Evolutionary conservation across 2,888 invertebrate species (phyloP).

Genomic region (Poecilobothrus nobilitatus): DNA sequence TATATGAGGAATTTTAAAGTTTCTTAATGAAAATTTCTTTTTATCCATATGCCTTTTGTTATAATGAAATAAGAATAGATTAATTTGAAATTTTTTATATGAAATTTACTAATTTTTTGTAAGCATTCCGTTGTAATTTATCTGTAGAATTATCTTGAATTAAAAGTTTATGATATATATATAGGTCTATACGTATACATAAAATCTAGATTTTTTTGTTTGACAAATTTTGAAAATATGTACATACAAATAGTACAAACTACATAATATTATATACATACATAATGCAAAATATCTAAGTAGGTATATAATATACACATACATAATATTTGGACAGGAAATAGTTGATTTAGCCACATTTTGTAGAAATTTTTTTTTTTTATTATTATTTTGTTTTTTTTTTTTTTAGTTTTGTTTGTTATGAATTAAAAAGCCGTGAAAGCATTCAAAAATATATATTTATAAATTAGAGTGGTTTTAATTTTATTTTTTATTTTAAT

Average conservation of each 20-base stretch:
- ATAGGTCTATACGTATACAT: background rate
- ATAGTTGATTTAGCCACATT: background rate
- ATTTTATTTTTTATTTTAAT: background rate
- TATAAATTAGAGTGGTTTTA: background rate
- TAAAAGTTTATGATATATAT: no score
- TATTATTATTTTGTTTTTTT: no score
- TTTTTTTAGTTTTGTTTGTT: background rate
- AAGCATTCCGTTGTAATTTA: no score
- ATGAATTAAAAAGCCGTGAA: background rate
- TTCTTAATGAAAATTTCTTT: no score
- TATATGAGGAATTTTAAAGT: no score
- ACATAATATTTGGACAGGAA: background rate
- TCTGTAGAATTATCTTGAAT: no score
- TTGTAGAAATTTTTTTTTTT: background rate
- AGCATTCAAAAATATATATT: background rate
- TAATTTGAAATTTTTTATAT: no score
- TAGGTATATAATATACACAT: no score
- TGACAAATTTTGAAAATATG: background rate
- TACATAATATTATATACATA: background rate
- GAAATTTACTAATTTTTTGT: no score
- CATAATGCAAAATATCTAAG: background rate
- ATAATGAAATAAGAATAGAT: no score
- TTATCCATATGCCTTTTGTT: no score
- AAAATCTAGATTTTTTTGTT: background rate
- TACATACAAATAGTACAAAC: background rate